A percentile compares a stretch with the other conserved stretches of the same genome.
These are phyloP conservation scores for Lepilemur ruficaudatus DNA, from an alignment of 2,797 vertebrate genomes.

Conservation along the genomic window DNA sequence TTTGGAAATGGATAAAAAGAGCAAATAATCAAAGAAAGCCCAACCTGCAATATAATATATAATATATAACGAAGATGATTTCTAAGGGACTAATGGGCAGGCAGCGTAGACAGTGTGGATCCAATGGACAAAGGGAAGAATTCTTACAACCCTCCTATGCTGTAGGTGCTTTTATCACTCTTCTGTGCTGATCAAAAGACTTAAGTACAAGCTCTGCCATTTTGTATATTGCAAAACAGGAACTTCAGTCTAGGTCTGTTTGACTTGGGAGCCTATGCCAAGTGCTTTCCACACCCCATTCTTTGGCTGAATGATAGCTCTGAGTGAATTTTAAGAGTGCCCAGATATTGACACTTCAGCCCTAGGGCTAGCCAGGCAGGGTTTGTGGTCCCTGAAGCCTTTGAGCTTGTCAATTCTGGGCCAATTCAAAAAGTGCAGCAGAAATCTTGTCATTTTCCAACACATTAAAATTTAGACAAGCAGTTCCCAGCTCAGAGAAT, in stretches of 20 bases:
- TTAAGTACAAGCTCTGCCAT: not conserved
- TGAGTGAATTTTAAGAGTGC: not conserved
- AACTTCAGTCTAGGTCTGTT: not conserved
- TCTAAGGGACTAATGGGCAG: no score
- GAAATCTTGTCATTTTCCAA: not conserved
- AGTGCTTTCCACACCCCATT: not conserved
- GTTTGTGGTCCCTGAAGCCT: not conserved
- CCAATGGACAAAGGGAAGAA: no score
- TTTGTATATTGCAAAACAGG: not conserved
- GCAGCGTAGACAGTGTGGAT: no score
- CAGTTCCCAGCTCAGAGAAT: not conserved
- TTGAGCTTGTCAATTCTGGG: not conserved
- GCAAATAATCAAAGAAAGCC: not conserved
- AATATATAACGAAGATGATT: no score
- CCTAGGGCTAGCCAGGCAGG: rapidly evolving
- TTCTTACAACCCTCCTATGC: not conserved
- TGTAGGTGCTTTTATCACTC: not conserved
- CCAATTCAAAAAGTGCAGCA: not conserved
- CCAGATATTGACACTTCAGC: not conserved
- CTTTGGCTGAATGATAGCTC: not conserved
- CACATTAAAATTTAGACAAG: not conserved
- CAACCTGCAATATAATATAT: not conserved
- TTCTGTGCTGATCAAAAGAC: not conserved
- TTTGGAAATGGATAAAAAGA: not conserved
- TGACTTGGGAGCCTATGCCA: not conserved